Evolutionary conservation across 2,113 vertebrate species (phyloP), one percentile per base, ranked within the genome.

Genomic region (Labrus mixtus): DNA sequence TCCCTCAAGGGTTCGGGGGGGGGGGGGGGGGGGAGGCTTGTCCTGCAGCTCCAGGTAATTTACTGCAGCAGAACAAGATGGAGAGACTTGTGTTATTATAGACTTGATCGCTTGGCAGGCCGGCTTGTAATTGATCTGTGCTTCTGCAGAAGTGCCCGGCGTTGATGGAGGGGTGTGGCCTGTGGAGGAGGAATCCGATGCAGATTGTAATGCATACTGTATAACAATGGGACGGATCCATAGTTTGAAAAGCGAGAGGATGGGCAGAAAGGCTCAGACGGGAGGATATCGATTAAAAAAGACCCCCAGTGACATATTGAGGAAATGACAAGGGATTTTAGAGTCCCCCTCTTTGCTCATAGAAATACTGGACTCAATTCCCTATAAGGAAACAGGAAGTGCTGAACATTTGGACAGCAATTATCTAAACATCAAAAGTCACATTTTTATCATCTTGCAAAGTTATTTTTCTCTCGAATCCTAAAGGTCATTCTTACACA

Each of bases 1-100:
- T 82, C 77, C 76, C 82, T 71, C 53, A 43, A 76, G 78, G 73
- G 72, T 61, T 67, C 69, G 57, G 46, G 59, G 63, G 70, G 66
- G 56, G 55, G 55, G 85, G 73, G 87, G 53, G 84, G 71, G 87
- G 87, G 76, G 84, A 78, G 80, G 80, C 73, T 83, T 59, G 78
- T 90, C 84, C 67, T 78, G 85, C 70, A 84, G 83, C 79, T n/a
- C 73, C 87, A 91, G 90, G 88, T 93, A 88, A 92, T 92, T 91
- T 89, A 92, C 86, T 91, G 88, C 90, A 75, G 82, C 74, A 74
- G 82, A 88, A 87, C 85, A 83, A 89, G 89, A 92, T 89, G 84
- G 90, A 92, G 88, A 82, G 87, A 88, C 79, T 77, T 77, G 85
- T 84, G 82, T 92, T 93, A 92, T 92, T 91, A 85, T 86, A 91